Conservation (phyloP, 2,113 vertebrate species). For the Pelobates fuscus region DNA sequence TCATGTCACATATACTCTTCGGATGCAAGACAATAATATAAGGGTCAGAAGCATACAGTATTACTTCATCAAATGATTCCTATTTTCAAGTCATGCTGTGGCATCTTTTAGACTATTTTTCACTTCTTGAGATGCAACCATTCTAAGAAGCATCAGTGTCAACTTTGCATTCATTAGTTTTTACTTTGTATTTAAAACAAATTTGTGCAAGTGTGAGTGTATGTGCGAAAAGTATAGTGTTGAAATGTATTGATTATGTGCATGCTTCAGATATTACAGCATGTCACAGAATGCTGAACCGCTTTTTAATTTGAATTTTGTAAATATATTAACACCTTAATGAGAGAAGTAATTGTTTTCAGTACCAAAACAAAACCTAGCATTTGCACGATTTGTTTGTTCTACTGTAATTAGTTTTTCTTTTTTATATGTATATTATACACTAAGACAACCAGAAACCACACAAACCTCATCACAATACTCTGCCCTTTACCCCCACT, state of each 20-base stretch:
- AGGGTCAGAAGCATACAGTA: not conserved
- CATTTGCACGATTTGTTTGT: no score
- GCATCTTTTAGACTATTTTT: not conserved
- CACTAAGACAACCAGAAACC: no score
- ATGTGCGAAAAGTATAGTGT: not conserved
- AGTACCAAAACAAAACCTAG: no score
- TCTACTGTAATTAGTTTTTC: no score
- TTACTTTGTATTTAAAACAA: conserved; percentile 2
- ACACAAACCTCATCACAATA: no score
- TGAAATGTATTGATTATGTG: not conserved
- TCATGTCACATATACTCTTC: not conserved
- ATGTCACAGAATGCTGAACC: not conserved
- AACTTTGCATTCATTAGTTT: conserved; percentile 18
- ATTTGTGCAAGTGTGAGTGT: not conserved
- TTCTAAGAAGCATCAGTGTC: conserved; percentile 12
- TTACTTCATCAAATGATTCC: not conserved
- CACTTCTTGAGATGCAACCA: not conserved
- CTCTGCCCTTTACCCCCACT: no score
- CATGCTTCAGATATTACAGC: not conserved
- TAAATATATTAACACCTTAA: no score
- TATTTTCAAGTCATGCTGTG: not conserved
- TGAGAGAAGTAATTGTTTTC: no score
- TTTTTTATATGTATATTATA: no score
- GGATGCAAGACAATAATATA: not conserved
- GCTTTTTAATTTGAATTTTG: no score